phyloP scores from a whole-genome alignment of 2,797 vertebrate genomes.

The Calcarius lapponicus region DNA sequence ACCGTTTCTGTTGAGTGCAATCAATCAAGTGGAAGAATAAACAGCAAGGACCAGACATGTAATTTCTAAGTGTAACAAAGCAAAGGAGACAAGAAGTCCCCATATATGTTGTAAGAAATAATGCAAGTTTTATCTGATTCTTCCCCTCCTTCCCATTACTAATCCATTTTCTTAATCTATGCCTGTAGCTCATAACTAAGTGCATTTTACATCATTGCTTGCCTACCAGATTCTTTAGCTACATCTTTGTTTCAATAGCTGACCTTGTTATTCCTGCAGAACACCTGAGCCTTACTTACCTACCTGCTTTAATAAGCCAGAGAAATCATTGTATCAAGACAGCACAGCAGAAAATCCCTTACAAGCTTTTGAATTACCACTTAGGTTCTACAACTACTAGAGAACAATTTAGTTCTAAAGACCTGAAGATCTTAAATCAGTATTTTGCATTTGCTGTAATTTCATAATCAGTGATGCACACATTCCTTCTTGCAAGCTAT shows the following conservation, averaged over 20 bases:
- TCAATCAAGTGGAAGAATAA: neutral
- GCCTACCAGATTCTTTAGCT: neutral
- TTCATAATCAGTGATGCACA: neutral
- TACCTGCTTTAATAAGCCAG: neutral
- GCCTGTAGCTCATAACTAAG: neutral
- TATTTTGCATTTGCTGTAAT: neutral
- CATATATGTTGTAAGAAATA: neutral
- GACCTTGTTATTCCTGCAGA: neutral
- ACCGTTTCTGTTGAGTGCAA: neutral
- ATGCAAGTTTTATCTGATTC: neutral
- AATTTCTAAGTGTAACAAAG: neutral
- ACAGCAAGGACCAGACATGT: neutral
- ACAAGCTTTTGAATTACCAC: neutral
- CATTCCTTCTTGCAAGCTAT: neutral
- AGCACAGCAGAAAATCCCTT: neutral
- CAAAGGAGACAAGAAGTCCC: neutral
- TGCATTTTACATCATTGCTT: neutral
- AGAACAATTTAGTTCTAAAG: neutral
- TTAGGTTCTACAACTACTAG: neutral
- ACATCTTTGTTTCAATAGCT: neutral
- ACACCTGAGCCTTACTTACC: neutral
- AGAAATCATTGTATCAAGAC: neutral
- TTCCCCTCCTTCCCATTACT: neutral
- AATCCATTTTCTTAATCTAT: neutral
- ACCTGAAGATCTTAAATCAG: neutral